Conservation (phyloP, 2,888 invertebrate species). For the Cordylochernes scorpioides region DNA sequence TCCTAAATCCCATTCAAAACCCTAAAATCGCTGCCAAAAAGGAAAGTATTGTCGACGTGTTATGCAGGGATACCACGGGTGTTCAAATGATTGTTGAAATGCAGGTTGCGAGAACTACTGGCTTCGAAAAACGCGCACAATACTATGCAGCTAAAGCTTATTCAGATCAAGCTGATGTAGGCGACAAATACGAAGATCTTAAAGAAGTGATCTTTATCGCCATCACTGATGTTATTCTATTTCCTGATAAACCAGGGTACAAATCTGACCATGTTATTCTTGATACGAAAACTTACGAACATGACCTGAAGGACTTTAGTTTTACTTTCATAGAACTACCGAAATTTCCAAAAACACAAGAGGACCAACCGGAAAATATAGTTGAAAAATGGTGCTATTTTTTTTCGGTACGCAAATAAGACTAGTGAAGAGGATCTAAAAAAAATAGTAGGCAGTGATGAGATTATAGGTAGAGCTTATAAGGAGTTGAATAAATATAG, state of each 20-base stretch:
- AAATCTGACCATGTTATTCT: not conserved
- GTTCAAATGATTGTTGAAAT: slow-evolving; percentile 1
- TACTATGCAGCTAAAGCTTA: slow-evolving; percentile 1
- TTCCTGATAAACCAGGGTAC: not conserved
- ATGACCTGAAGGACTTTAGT: not conserved
- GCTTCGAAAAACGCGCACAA: slow-evolving; percentile 4
- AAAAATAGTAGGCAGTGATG: slow-evolving; percentile 1
- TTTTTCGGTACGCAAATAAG: not conserved
- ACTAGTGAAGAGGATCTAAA: not conserved
- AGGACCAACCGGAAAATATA: not conserved
- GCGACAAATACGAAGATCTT: not conserved
- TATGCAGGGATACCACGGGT: slow-evolving; percentile 1
- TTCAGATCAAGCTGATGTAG: slow-evolving; percentile 2
- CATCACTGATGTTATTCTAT: not conserved
- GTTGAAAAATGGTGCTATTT: slow-evolving; percentile 2
- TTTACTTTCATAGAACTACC: not conserved
- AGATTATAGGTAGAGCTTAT: not conserved
- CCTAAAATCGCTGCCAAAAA: slow-evolving; percentile 2
- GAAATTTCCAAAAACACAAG: not conserved
- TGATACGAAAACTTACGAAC: not conserved
- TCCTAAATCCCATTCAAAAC: slow-evolving; percentile 2
- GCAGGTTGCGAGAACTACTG: slow-evolving; percentile 2
- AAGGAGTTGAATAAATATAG: too few relatives aligned
- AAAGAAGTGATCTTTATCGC: slow-evolving; percentile 2
- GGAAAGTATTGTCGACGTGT: slow-evolving; percentile 2